These are phyloP conservation scores for Saguinus midas DNA, from an alignment of 2,113 vertebrate genomes.

Conservation along the genomic window DNA sequence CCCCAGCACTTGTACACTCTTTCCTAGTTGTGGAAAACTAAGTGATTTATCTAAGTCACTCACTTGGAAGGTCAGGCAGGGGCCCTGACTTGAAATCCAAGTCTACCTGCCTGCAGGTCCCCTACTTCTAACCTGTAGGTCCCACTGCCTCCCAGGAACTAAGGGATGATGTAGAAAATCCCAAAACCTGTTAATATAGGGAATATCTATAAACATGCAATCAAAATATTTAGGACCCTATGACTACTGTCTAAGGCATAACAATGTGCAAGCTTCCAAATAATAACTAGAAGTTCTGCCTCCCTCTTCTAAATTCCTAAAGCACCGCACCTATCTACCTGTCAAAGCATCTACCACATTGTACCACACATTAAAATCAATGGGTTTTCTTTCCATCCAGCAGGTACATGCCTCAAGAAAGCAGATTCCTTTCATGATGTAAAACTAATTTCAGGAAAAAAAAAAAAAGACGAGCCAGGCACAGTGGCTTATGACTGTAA, in stretches of 20 bases:
- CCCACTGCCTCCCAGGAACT: neutral
- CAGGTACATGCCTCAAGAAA: neutral
- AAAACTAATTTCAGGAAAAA: too few relatives aligned
- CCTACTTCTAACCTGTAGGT: neutral
- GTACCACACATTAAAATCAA: neutral
- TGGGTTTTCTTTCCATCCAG: neutral
- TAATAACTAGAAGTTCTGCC: neutral
- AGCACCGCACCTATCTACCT: neutral
- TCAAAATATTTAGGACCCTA: neutral
- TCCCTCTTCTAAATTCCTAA: neutral
- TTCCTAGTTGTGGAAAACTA: neutral
- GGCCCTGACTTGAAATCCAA: neutral
- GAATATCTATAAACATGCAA: neutral
- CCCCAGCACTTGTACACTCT: neutral
- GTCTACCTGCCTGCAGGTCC: neutral
- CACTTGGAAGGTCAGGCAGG: neutral
- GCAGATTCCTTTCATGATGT: neutral
- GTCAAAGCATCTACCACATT: neutral
- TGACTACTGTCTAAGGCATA: neutral
- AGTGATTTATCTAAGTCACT: neutral
- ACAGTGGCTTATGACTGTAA: too few relatives aligned
- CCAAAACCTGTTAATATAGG: constrained; percentile 5
- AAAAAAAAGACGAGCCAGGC: too few relatives aligned
- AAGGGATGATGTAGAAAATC: neutral
- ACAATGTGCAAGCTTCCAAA: neutral